These are phyloP conservation scores for Corythornis vintsioides DNA, from an alignment of 2,113 vertebrate species.

Conservation along the genomic window DNA sequence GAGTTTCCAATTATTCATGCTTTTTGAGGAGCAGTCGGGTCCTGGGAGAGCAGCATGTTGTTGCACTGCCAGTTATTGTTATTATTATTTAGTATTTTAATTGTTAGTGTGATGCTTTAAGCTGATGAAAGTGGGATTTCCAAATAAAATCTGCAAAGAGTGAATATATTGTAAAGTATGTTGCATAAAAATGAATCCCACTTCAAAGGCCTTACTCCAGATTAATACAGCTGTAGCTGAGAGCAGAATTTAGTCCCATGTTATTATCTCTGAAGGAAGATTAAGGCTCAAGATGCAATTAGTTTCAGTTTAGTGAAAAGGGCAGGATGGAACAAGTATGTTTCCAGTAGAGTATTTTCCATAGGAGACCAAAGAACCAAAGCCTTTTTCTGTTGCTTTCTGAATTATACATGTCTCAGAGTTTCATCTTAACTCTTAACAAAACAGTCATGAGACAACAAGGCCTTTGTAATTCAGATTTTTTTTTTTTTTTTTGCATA, in stretches of 20 bases:
- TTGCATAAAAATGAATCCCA: slow-evolving; percentile 36
- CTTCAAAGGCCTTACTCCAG: slow-evolving; percentile 50
- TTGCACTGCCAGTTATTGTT: neutral
- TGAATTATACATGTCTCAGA: neutral
- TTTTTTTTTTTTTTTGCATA: neutral
- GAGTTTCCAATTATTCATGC: neutral
- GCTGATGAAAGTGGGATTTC: slow-evolving; percentile 35
- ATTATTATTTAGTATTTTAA: slow-evolving; percentile 20
- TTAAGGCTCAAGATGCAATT: slow-evolving; percentile 52
- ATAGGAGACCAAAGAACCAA: neutral
- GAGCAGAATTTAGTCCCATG: slow-evolving; percentile 35
- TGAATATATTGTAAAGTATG: neutral
- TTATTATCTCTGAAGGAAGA: slow-evolving; percentile 52
- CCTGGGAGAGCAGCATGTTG: neutral
- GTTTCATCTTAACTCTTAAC: neutral
- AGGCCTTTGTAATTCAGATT: neutral
- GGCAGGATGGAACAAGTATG: neutral
- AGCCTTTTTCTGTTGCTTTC: neutral
- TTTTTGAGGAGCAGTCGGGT: neutral
- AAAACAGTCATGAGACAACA: neutral
- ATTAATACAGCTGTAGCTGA: slow-evolving; percentile 35
- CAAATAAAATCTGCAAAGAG: slow-evolving; percentile 15
- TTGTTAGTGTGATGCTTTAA: neutral
- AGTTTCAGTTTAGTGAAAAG: slow-evolving; percentile 26
- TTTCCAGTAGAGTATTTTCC: neutral